Evolutionary conservation across 2,113 vertebrate species (phyloP), one percentile per base, ranked within the genome.

Genomic region (Gila orcuttii): DNA sequence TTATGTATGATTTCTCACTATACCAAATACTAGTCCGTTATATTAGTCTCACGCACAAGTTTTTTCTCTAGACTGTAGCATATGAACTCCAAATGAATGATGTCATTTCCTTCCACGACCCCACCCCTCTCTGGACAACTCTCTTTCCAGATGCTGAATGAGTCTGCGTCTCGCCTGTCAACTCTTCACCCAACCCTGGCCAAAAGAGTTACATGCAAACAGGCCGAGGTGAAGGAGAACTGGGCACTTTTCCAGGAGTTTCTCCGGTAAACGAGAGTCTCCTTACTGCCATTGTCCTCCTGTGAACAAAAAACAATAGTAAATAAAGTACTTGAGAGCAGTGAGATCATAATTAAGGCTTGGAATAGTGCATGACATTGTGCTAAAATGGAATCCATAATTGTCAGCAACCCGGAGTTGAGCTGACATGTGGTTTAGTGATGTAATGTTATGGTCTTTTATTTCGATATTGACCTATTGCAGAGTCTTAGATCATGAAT

Each of bases 181-280:
- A 93, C 91, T 81, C 90, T 96, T 79, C 95, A 96, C 87, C 94
- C 95, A 78, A 91, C 89, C 66, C 89, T 96, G 88, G 91, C 92
- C 76, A 90, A 85, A 21, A 91, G n/a, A 76, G 90, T 95, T 23
- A 71, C 66, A 59, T 90, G 91, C 68, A 95, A 92, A 85, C 94
- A 95, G 62, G 92, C 90, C 21, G 92, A 94, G 0, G 91, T 95
- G 57, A 94, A 95, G 89, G 92, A 93, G 36, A 91, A 88, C 57
- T 96, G 95, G 95, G 80, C 78, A 0, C 92, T 91, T 62, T 93
- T 95, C 62, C 94, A 95, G 88, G 91, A 92, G 62, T 33, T 60
- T 0, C 84, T 93, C 79, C 91, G 94, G 95, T 96, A 92, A 82
- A 11, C 33, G 2, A n/a, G 45, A 28, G 19, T 62, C 71, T 59